Base-by-base conservation (phyloP, 2,888 invertebrate genomes). In the Apeira syringaria region DNA sequence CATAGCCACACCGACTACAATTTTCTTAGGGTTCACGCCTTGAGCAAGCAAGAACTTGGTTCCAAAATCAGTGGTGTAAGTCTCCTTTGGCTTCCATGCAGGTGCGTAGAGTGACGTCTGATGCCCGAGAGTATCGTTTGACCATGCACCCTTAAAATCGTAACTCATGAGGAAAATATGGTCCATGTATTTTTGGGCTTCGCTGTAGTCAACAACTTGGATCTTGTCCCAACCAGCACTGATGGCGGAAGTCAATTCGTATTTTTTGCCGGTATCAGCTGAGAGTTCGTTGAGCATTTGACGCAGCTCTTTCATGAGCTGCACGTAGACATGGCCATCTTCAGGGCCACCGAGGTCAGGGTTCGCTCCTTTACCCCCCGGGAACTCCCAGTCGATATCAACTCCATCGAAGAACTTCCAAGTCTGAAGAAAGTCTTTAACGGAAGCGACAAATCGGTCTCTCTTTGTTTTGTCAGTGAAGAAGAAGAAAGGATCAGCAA, bases 321-420 rank as follows among this genome's bases (percentile, higher is more conserved):
- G 50, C 0, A 89, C 81, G 56, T 89, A 89, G 1, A 77, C 55
- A 7, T 79, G 74, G 9, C 89, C 89, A 22, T 89, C 89, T 27
- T 85, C 73, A 18, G 88, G 87, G 6, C 81, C 69, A 6, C 89
- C 89, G 5, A 89, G 74, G 32, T 80, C 64, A 18, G 88, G 88
- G 55, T 88, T 89, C 3, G 89, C 89, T 8, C 89, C 89, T 42
- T 89, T 88, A 45, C 89, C 89, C 29, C 89, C 89, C 60, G 89
- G 89, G 79, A 89, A 89, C 50, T 89, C 89, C 89, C 89, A 89
- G 50, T 89, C 89, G 39, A 89, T 89, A 27, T 89, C 89, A 2
- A 89, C 87, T 12, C 89, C 89, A 29, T 89, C 89, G 34, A 88
- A 89, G 78, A 89, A 89, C 50, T 89, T 89, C 89, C 89, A 89